Base-by-base conservation (phyloP, 1,140 invertebrate genomes). In the Archivesica marissinica region DNA sequence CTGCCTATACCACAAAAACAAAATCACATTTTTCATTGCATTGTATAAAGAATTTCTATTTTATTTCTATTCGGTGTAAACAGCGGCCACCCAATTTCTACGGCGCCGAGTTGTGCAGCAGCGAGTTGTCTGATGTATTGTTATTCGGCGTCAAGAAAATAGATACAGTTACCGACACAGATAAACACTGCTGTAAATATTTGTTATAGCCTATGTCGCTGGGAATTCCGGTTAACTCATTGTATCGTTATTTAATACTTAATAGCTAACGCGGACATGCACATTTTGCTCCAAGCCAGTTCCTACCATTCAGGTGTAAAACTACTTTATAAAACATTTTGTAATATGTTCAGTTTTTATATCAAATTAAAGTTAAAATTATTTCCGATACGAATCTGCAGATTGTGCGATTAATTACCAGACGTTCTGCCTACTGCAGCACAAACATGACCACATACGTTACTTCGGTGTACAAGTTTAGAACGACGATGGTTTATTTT, bases 81-180 rank as follows among this genome's bases (percentile, higher is more conserved):
- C 68, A 72, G 41, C 68, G 68, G 68, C 68, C 68, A 72, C 68
- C 68, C 68, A 72, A 72, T 72, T 72, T 72, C 68, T 72, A 44
- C 68, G 68, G 68, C 41, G 68, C 68, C 68, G 68, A 44, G 68
- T 72, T 44, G 68, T 47, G 68, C 41, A 72, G n/a, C n/a, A 50
- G 41, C 25, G 39, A 47, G 50, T 47, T 17, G 33, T 47, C 68
- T 72, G 68, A 72, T 72, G 41, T 72, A 72, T 72, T 33, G 68
- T 72, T 72, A 72, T 33, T 72, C 50, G 50, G 68, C 50, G 68
- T 72, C 68, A 72, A 13, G 41, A 44, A 47, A 72, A 72, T 72
- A 50, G 68, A 72, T 72, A 72, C 68, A 72, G 41, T 72, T 33
- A 41, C 39, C 39, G 25, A 25, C 39, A 72, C 15, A 72, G 68